Evolutionary conservation across 2,113 vertebrate genomes (phyloP), one percentile per base, ranked within the genome.

Genomic region (Lycocorax pyrrhopterus): DNA sequence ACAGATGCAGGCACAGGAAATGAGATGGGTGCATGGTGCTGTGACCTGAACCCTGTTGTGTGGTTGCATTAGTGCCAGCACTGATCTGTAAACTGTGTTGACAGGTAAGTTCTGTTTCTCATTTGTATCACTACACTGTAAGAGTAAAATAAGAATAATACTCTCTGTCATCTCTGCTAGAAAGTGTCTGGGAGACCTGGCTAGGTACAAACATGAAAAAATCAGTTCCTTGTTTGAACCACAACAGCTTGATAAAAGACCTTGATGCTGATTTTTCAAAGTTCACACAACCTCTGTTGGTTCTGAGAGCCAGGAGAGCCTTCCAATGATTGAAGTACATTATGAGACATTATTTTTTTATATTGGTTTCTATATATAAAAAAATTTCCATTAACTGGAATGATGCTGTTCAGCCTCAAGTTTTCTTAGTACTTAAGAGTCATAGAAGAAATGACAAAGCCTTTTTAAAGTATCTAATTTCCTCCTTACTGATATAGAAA

Each of bases 1-100:
- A 71, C 33, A 75, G 41, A 29, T n/a, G 35, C n/a, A 67, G 62
- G 32, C 30, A 16, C 56, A 51, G 69, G 76, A 60, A 32, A 90
- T 60, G 33, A 86, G 49, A 41, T 3, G 51, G 23, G 53, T 41
- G 25, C 11, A 2, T 8, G 73, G 30, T 29, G 55, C 33, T 49
- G 60, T 52, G 73, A 49, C n/a, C n/a, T 33, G 59, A 94, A 39
- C 20, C 20, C 17, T 0, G 0, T 0, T 16, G 35, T 2, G 2
- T 12, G 33, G 44, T 27, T 9, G 4, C 30, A 2, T 43, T 32
- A 71, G 12, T 63, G 44, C 39, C 44, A 60, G 29, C 37, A 19
- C 44, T 47, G 30, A 39, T 23, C 39, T 58, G 9, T 3, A 74
- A 25, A 18, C 9, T 17, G 5, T 22, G 33, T 3, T 25, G 68